phyloP scores from a whole-genome alignment of 2,888 invertebrate genomes.

The Drosophila leonis region DNA sequence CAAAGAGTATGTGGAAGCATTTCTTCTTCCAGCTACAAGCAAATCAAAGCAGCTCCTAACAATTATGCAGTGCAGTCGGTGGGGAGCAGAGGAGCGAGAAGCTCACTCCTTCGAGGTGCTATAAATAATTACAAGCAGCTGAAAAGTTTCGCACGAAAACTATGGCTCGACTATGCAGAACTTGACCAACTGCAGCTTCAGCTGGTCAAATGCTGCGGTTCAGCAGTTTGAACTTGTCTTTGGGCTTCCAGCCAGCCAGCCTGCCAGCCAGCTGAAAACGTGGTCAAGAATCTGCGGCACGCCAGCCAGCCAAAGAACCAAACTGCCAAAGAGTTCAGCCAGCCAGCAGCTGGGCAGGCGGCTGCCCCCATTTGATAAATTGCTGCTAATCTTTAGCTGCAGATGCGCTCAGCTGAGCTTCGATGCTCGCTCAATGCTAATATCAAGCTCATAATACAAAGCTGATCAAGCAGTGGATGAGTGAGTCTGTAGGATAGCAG shows the following conservation, averaged over 20 bases:
- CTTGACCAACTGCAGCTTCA: conserved; percentile 35
- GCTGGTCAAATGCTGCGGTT: conserved; percentile 56
- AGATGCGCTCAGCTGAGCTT: conserved; percentile 28
- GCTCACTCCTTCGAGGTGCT: conserved; percentile 60
- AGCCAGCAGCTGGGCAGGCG: conserved; percentile 3
- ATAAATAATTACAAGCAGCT: conserved; percentile 75
- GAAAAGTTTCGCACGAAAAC: conserved; percentile 60
- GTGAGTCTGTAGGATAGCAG: no score
- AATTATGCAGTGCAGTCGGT: conserved; percentile 41
- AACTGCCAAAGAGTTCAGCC: conserved; percentile 9
- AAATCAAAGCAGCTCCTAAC: conserved; percentile 50
- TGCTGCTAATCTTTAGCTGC: conserved; percentile 50
- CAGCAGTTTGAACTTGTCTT: conserved; percentile 49
- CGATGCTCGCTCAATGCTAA: conserved; percentile 20
- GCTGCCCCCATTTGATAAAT: conserved; percentile 50
- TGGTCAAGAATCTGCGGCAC: conserved; percentile 58
- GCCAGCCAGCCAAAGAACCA: conserved; percentile 24
- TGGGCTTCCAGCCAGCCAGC: conserved; percentile 19
- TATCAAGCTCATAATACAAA: not conserved
- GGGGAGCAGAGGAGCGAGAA: not conserved
- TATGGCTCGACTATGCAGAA: conserved; percentile 56
- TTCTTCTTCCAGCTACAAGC: conserved; percentile 5
- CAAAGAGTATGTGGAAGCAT: not conserved
- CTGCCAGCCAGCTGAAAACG: conserved; percentile 33
- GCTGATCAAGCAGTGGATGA: not conserved